phyloP scores from a whole-genome alignment of 2,797 vertebrate genomes.

The Adrianichthys oophorus region DNA sequence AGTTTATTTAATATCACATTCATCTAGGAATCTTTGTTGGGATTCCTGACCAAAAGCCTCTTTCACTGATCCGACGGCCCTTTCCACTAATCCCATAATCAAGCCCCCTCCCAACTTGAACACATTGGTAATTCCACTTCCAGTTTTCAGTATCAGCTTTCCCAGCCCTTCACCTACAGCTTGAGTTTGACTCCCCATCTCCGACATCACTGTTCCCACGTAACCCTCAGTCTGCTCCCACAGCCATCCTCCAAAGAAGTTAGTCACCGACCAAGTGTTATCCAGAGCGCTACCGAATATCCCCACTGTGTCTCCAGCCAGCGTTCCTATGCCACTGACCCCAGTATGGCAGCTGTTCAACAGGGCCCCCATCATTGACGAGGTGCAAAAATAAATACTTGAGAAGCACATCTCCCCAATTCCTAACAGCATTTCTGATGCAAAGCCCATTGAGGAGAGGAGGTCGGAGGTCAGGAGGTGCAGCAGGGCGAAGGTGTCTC shows the following conservation, averaged over 20 bases:
- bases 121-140: conserved; percentile 54
- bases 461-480: conserved; percentile 71
- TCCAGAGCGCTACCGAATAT: conserved; percentile 54
- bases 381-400: conserved; percentile 57
- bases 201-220: conserved; percentile 60
- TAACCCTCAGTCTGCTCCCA: conserved; percentile 68
- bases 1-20: neutral
- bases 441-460: conserved; percentile 53
- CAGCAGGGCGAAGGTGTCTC: conserved; percentile 61
- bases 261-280: conserved; percentile 66
- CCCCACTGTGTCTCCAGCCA: conserved; percentile 66
- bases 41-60: conserved; percentile 55
- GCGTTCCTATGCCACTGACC: conserved; percentile 66
- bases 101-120: conserved; percentile 39
- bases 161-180: conserved; percentile 69
- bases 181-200: conserved; percentile 70
- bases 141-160: conserved; percentile 61
- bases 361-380: conserved; percentile 63
- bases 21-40: conserved; percentile 22
- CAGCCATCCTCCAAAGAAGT: conserved; percentile 59
- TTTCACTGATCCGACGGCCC: conserved; percentile 35
- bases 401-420: conserved; percentile 46
- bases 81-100: conserved; percentile 44
- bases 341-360: conserved; percentile 63
- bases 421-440: conserved; percentile 46